These are phyloP conservation scores for Eleginops maclovinus DNA, from an alignment of 2,113 vertebrate genomes.

Conservation along the genomic window DNA sequence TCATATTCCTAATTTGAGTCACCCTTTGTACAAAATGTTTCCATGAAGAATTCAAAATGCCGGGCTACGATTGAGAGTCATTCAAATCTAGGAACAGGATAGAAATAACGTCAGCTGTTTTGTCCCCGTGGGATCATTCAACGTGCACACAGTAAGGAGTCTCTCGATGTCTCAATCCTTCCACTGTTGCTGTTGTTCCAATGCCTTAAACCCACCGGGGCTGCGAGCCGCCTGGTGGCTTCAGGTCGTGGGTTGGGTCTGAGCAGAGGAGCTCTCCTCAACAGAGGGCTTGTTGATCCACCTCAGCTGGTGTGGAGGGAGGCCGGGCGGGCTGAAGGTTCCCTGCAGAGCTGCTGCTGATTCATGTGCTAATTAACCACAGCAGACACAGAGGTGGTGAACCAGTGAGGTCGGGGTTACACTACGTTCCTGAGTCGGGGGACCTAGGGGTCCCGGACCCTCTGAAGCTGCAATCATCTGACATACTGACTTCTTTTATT, in stretches of 20 bases:
- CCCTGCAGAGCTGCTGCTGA: background rate
- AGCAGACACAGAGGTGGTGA: constrained; percentile 19
- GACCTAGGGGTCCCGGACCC: background rate
- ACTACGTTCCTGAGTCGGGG: background rate
- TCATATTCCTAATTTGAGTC: too few relatives aligned
- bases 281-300: background rate
- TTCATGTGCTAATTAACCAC: constrained; percentile 13
- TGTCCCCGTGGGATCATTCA: background rate
- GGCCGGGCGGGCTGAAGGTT: background rate
- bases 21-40: too few relatives aligned
- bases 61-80: too few relatives aligned
- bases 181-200: background rate
- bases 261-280: background rate
- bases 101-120: background rate
- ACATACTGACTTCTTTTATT: background rate
- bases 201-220: background rate
- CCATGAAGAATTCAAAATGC: too few relatives aligned
- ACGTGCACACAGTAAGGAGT: background rate
- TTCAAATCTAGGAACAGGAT: too few relatives aligned
- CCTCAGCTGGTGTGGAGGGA: background rate
- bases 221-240: background rate
- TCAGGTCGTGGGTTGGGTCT: background rate
- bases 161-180: background rate
- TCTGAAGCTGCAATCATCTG: background rate
- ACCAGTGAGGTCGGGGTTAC: background rate